These are phyloP conservation scores for Temnothorax rugatulus DNA, from an alignment of 2,888 invertebrate species.

Conservation along the genomic window DNA sequence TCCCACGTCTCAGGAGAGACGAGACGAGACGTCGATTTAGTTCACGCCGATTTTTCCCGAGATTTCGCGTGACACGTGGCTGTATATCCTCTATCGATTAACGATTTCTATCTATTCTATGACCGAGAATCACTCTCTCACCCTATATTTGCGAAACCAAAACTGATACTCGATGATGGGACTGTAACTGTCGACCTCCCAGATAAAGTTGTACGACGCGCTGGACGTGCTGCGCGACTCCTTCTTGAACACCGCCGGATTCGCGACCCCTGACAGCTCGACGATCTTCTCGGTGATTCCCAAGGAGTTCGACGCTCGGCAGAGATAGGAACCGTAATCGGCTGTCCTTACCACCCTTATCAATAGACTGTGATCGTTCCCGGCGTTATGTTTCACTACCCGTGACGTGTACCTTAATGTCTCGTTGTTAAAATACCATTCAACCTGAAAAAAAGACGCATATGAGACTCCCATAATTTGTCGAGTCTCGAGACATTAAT, in stretches of 20 bases:
- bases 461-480: background rate
- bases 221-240: constrained; percentile 86
- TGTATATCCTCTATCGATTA: background rate
- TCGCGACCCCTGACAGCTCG: constrained; percentile 92
- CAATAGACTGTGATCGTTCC: constrained; percentile 89
- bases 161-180: constrained; percentile 91
- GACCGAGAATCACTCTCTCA: constrained; percentile 66
- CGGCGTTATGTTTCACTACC: constrained; percentile 87
- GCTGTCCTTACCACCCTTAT: constrained; percentile 90
- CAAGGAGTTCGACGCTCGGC: constrained; percentile 91
- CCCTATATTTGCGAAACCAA: constrained; percentile 85
- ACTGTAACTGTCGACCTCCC: constrained; percentile 95
- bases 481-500: background rate
- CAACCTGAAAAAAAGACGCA: constrained; percentile 77
- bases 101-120: background rate
- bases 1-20: background rate
- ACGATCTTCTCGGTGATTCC: constrained; percentile 91
- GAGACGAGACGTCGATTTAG: background rate
- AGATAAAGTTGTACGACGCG: constrained; percentile 90
- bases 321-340: constrained; percentile 93
- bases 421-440: constrained; percentile 83
- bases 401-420: constrained; percentile 78
- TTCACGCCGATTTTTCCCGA: background rate
- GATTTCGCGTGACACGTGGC: background rate
- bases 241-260: constrained; percentile 90